Percentiles rank a stretch among this genome's conserved stretches.
Conservation (phyloP, 2,113 vertebrate species). For the Proteles cristata region DNA sequence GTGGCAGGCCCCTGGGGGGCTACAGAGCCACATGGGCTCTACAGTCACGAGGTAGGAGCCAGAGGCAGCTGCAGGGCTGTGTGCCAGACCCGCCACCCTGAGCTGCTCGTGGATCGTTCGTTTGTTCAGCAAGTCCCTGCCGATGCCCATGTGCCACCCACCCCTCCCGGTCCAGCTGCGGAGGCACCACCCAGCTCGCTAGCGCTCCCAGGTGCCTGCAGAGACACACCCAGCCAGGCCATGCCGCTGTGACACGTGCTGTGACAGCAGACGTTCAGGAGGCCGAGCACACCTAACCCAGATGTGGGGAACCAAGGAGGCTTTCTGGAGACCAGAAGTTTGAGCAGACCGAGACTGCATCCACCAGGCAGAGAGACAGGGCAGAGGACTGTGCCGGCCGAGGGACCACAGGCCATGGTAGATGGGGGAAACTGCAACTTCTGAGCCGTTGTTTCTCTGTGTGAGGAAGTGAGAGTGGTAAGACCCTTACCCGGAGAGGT, state of each 20-base stretch:
- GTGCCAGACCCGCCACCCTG: accelerated
- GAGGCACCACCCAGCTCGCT: accelerated
- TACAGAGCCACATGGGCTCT: neutral
- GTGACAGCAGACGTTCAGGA: neutral
- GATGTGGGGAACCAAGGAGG: neutral
- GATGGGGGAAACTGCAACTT: too few relatives aligned
- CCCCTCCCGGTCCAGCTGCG: neutral
- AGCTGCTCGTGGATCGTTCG: neutral
- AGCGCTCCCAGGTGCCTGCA: neutral
- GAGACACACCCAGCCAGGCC: accelerated
- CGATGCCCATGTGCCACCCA: accelerated
- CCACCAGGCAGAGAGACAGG: neutral
- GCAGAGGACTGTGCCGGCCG: accelerated
- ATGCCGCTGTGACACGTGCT: accelerated
- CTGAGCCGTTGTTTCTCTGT: neutral
- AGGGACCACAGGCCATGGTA: accelerated
- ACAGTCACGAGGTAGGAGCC: neutral
- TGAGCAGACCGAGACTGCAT: neutral
- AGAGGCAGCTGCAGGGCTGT: accelerated
- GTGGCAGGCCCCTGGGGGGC: neutral
- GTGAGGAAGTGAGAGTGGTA: neutral
- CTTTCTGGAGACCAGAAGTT: neutral
- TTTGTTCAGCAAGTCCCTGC: neutral
- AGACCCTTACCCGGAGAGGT: neutral
- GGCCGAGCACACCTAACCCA: neutral